These are phyloP conservation scores for Dryobates pubescens DNA, from an alignment of 2,797 vertebrate species.

Conservation along the genomic window DNA sequence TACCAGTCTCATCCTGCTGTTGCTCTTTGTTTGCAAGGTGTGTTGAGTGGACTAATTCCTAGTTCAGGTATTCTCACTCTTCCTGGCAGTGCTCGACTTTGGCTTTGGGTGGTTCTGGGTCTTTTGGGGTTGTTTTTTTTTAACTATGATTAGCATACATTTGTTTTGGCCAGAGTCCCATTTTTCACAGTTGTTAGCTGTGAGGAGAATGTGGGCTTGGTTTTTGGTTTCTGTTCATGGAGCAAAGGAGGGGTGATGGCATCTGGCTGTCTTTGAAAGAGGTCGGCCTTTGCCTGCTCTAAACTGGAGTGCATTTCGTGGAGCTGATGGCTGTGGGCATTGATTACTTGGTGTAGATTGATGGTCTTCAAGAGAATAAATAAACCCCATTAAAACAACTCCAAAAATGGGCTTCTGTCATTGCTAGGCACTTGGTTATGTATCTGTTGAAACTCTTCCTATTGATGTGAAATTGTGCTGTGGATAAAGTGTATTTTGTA, in stretches of 20 bases:
- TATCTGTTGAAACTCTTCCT: conserved; percentile 72
- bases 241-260: conserved; percentile 14
- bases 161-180: conserved; percentile 29
- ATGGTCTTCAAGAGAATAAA: neutral
- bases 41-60: conserved; percentile 51
- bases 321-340: neutral
- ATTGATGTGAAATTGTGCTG: conserved; percentile 78
- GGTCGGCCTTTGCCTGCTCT: conserved; percentile 26
- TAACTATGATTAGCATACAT: too few relatives aligned
- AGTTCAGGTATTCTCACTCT: conserved; percentile 18
- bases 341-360: conserved; percentile 15
- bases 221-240: conserved; percentile 14
- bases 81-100: conserved; percentile 46
- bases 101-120: conserved; percentile 27
- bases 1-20: conserved; percentile 64
- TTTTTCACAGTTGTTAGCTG: conserved; percentile 54
- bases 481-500: conserved; percentile 79
- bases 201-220: conserved; percentile 13
- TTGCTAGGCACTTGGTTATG: conserved; percentile 59
- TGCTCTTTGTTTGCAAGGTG: conserved; percentile 62
- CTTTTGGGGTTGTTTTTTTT: too few relatives aligned
- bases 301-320: neutral
- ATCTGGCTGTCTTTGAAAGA: conserved; percentile 32
- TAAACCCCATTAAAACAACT: neutral
- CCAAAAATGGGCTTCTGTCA: conserved; percentile 48